Percentiles rank a stretch among this genome's conserved stretches.
These are phyloP conservation scores for Hippoglossus hippoglossus DNA, from an alignment of 2,797 vertebrate genomes.

Conservation along the genomic window DNA sequence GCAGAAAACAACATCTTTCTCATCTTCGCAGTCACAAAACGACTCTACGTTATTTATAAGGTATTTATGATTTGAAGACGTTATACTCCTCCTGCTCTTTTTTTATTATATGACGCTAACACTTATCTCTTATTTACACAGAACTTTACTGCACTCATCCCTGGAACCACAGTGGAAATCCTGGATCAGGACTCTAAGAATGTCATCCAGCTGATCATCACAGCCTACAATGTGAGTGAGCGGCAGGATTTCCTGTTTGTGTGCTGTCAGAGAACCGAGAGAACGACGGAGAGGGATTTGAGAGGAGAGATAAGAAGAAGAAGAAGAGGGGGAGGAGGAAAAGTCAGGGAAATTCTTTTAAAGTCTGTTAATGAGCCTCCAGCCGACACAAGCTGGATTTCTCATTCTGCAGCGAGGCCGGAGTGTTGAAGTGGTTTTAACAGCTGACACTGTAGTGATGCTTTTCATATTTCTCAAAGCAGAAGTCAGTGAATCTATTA, in stretches of 20 bases:
- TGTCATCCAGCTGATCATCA: constrained; percentile 96
- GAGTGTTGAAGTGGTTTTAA: constrained; percentile 7
- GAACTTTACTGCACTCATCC: constrained; percentile 96
- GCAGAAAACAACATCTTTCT: constrained; percentile 97
- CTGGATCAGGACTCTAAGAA: constrained; percentile 96
- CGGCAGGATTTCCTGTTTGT: constrained; percentile 36
- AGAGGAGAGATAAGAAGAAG: constrained; percentile 11
- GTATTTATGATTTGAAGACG: constrained; percentile 67
- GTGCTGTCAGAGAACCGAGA: background rate
- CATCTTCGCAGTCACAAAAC: constrained; percentile 96
- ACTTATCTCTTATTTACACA: constrained; percentile 67
- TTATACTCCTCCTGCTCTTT: no score
- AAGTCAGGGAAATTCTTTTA: no score
- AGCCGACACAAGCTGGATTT: constrained; percentile 29
- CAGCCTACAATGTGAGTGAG: constrained; percentile 93
- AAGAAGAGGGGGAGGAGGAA: background rate
- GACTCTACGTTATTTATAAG: constrained; percentile 95
- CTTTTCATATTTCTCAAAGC: background rate
- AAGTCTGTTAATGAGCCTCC: constrained; percentile 21
- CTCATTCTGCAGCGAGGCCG: constrained; percentile 7
- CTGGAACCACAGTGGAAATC: constrained; percentile 97
- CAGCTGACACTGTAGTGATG: constrained; percentile 1
- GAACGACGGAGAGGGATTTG: constrained; percentile 2
- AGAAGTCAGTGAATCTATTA: background rate
- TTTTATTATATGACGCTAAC: background rate